Conservation (phyloP, 2,797 vertebrate genomes). For the Micropoecilia bifurca region DNA sequence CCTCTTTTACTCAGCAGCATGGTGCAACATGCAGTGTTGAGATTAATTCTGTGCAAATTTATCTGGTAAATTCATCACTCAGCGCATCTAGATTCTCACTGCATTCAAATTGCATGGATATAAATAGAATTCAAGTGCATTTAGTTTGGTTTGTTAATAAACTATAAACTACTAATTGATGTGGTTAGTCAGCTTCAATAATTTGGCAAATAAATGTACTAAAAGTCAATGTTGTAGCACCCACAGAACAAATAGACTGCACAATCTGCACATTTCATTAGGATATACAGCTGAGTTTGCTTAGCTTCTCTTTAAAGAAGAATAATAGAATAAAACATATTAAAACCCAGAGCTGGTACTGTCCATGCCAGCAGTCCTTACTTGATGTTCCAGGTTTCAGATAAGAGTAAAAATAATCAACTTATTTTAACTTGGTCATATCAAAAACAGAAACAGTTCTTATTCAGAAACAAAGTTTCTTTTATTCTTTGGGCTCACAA, state of each 20-base stretch:
- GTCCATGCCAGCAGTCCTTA: background rate
- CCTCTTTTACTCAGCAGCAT: background rate
- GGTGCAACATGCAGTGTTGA: background rate
- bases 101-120: background rate
- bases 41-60: background rate
- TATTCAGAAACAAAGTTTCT: background rate
- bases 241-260: background rate
- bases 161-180: background rate
- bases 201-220: background rate
- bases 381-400: background rate
- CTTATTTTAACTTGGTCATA: background rate
- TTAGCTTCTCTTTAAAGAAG: background rate
- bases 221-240: background rate
- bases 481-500: background rate
- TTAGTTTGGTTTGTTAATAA: background rate
- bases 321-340: background rate
- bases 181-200: background rate
- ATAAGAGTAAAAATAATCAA: background rate
- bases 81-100: background rate
- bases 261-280: background rate
- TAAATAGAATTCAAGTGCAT: background rate
- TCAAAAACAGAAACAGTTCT: background rate
- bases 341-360: background rate
- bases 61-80: background rate
- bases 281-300: background rate